phyloP scores from a whole-genome alignment of 2,888 invertebrate species.

The Drosophila borborema region DNA sequence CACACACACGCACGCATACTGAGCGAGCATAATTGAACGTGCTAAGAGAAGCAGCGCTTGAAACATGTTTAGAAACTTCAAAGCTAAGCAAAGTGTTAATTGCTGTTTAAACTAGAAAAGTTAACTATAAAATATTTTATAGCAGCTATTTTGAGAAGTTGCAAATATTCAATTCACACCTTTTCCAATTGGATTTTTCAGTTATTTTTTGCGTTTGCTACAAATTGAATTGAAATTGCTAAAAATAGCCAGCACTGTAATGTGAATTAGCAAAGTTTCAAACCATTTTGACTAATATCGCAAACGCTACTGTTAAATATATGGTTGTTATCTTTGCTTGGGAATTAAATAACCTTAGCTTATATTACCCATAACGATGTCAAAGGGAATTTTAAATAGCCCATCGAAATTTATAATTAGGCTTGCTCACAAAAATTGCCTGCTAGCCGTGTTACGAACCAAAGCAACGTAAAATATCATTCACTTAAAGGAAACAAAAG shows the following conservation, averaged over 20 bases:
- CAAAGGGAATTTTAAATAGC: neutral
- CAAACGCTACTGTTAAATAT: neutral
- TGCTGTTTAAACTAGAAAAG: conserved; percentile 18
- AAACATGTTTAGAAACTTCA: conserved; percentile 54
- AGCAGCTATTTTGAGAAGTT: neutral
- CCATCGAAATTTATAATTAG: neutral
- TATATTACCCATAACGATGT: neutral
- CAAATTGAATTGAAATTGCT: neutral
- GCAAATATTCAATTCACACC: conserved; percentile 1
- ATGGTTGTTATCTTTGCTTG: neutral
- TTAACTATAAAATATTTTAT: neutral
- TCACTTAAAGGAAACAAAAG: neutral
- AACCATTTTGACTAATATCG: neutral
- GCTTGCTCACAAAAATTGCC: neutral
- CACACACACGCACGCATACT: neutral
- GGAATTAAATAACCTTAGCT: too few species aligned
- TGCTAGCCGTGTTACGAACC: conserved; percentile 15
- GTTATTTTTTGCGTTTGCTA: neutral
- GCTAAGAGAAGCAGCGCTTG: conserved; percentile 22
- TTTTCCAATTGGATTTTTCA: neutral
- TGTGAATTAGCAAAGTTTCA: conserved; percentile 13
- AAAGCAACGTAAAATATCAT: neutral
- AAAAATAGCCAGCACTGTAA: conserved; percentile 18
- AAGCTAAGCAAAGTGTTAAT: conserved; percentile 21
- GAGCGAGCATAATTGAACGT: conserved; percentile 12